A percentile compares a stretch with the other conserved stretches of the same genome.
These are phyloP conservation scores for Megatriorchis doriae DNA, from an alignment of 2,113 vertebrate genomes.

Conservation along the genomic window DNA sequence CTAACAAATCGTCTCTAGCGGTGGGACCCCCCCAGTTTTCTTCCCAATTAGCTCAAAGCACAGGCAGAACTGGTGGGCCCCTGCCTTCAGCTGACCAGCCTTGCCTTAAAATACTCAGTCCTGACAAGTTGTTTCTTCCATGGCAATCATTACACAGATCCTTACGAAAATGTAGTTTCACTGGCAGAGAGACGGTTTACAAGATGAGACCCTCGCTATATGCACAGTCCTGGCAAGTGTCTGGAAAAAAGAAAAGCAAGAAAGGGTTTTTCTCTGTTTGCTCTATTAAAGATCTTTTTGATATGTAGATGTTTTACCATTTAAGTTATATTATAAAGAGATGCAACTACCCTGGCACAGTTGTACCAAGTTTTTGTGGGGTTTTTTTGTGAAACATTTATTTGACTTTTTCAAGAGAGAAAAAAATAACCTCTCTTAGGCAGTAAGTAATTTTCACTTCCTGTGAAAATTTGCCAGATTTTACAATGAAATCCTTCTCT, in stretches of 20 bases:
- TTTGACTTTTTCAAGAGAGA: background rate
- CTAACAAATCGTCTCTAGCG: background rate
- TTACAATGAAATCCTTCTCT: background rate
- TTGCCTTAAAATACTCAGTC: background rate
- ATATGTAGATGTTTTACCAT: background rate
- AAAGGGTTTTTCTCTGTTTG: background rate
- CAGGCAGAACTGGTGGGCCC: background rate
- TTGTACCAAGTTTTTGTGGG: no score
- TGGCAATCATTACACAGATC: background rate
- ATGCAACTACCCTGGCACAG: background rate
- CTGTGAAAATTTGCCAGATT: background rate
- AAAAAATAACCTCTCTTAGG: background rate
- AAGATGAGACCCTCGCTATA: background rate
- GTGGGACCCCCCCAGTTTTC: background rate
- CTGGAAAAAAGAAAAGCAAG: background rate
- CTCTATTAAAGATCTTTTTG: background rate
- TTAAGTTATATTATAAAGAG: background rate
- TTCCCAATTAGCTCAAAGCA: background rate
- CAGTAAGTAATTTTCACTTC: background rate
- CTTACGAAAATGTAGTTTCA: background rate
- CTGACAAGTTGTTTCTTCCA: background rate
- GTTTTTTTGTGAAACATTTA: background rate
- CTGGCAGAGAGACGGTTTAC: background rate
- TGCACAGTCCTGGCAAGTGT: background rate
- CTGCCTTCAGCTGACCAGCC: background rate